Conservation (phyloP, 2,888 invertebrate genomes). For the Synergus laeviventris region DNA sequence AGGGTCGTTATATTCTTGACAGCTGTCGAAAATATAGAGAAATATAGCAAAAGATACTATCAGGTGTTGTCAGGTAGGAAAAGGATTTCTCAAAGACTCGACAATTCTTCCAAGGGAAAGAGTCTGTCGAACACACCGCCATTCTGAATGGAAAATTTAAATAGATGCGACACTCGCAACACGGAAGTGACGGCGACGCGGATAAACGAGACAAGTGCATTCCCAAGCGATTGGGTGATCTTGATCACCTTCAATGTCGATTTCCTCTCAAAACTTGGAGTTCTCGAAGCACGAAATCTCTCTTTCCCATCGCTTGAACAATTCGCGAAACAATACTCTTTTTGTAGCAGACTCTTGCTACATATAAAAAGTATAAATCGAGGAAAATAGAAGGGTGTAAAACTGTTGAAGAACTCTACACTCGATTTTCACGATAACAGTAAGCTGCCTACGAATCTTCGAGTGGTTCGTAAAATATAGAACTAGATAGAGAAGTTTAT, state of each 20-base stretch:
- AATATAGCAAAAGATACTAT: neutral
- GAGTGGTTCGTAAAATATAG: constrained; percentile 37
- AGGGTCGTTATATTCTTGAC: no score
- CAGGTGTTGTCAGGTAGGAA: neutral
- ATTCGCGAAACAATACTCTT: neutral
- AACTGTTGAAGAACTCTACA: constrained; percentile 9
- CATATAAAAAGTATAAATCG: constrained; percentile 8
- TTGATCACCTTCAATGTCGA: constrained; percentile 32
- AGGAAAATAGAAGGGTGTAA: constrained; percentile 3
- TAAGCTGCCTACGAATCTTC: constrained; percentile 18
- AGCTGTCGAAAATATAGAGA: neutral
- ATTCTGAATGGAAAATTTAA: constrained; percentile 29
- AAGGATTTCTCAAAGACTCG: neutral
- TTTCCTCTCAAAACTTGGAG: constrained; percentile 10
- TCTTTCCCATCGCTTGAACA: neutral
- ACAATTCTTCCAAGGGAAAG: constrained; percentile 54
- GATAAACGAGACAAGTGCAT: constrained; percentile 30
- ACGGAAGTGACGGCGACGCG: neutral
- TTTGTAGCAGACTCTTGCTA: neutral
- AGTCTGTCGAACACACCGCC: constrained; percentile 43
- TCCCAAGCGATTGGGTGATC: constrained; percentile 21
- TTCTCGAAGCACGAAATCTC: constrained; percentile 27
- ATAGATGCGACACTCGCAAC: constrained; percentile 14
- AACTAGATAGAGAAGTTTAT: constrained; percentile 48
- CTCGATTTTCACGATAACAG: constrained; percentile 22